Conservation (phyloP, 2,888 invertebrate species). For the Sthenelais limicola region DNA sequence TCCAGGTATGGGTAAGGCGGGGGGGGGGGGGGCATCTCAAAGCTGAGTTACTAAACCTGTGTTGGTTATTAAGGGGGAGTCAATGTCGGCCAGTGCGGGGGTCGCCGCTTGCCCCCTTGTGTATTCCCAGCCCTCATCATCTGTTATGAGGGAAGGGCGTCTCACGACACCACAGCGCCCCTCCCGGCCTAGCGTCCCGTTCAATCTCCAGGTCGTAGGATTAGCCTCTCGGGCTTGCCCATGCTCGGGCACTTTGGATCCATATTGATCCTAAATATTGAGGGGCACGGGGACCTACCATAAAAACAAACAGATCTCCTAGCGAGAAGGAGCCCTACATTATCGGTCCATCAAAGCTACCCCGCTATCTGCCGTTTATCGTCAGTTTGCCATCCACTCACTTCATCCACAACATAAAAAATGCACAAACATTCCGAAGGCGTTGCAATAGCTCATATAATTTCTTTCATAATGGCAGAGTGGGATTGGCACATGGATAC, state of each 20-base stretch:
- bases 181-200: conserved; percentile 7
- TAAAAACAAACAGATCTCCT: conserved; percentile 16
- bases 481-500: no score
- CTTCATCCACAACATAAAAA: no score
- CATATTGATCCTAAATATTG: conserved; percentile 10
- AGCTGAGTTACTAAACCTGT: background rate
- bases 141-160: conserved; percentile 18
- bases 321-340: conserved; percentile 15
- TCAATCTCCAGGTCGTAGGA: no score
- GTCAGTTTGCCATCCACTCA: conserved; percentile 5
- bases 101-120: conserved; percentile 25
- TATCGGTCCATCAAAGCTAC: conserved; percentile 15
- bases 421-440: no score
- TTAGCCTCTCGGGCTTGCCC: no score
- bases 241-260: background rate
- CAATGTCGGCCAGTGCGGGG: background rate
- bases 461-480: background rate
- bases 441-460: no score
- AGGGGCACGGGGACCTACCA: background rate
- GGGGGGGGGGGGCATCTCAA: background rate
- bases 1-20: background rate
- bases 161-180: conserved; percentile 15
- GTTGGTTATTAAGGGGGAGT: background rate
- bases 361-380: conserved; percentile 6
- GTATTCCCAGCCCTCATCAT: conserved; percentile 5